These are phyloP conservation scores for Globodera ellingtonae DNA, from an alignment of 1,140 invertebrate species.

Conservation along the genomic window DNA sequence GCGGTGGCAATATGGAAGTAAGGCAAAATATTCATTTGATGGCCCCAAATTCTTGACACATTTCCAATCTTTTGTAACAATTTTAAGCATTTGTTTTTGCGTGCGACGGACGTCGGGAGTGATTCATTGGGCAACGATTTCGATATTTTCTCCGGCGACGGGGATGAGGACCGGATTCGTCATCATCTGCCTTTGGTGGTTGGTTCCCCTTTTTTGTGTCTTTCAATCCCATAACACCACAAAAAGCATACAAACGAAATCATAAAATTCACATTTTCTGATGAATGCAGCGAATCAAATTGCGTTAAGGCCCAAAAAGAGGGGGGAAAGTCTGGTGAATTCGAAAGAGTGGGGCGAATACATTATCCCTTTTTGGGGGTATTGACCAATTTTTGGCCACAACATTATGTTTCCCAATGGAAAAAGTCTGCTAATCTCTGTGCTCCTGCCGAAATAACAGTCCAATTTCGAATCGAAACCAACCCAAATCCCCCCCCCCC, in stretches of 20 bases:
- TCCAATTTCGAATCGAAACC: neutral
- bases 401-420: neutral
- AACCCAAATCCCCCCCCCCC: neutral
- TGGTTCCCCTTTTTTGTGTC: neutral
- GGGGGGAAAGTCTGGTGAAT: no score
- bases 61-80: neutral
- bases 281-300: neutral
- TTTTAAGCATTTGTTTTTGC: slow-evolving; percentile 19
- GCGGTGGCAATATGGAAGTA: neutral
- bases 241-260: neutral
- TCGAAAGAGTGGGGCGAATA: neutral
- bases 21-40: no score
- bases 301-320: neutral
- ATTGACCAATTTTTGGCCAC: no score
- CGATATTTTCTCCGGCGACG: neutral
- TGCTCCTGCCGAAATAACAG: neutral
- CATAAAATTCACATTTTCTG: neutral
- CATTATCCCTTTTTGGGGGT: neutral
- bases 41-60: no score
- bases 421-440: neutral
- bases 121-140: slow-evolving; percentile 4
- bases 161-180: slow-evolving; percentile 1
- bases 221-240: neutral
- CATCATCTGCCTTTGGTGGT: neutral
- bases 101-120: neutral